Percentiles rank a stretch among this genome's conserved stretches.
These are phyloP conservation scores for Diceros bicornis DNA, from an alignment of 2,797 vertebrate species.

Conservation along the genomic window DNA sequence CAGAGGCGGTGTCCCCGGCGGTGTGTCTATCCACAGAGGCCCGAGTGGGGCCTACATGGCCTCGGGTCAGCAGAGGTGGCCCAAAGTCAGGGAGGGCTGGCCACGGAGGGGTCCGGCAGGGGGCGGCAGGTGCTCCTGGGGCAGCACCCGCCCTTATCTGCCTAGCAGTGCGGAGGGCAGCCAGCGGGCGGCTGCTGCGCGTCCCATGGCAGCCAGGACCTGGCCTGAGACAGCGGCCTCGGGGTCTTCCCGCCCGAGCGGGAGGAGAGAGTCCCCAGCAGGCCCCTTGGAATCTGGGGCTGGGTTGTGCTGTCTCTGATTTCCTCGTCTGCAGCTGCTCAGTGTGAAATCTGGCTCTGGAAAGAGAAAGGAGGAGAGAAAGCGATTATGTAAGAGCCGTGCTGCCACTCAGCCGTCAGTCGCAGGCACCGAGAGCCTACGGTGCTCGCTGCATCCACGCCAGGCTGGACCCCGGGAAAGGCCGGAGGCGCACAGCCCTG, in stretches of 20 bases:
- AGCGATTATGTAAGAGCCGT: conserved; percentile 81
- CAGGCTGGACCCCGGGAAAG: background rate
- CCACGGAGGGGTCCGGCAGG: background rate
- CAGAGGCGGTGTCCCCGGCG: conserved; percentile 60
- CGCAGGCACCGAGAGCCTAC: background rate
- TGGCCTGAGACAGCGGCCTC: background rate
- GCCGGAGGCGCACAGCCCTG: background rate
- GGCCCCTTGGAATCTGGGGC: conserved; percentile 77
- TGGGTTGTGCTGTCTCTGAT: conserved; percentile 81
- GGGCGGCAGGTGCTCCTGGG: conserved; percentile 47
- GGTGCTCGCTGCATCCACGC: background rate
- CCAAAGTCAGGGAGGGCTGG: conserved; percentile 6
- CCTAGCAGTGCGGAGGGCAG: conserved; percentile 56
- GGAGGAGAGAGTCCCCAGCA: conserved; percentile 59
- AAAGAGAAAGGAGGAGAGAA: conserved; percentile 84
- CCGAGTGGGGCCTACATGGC: conserved; percentile 77
- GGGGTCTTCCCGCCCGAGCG: conserved; percentile 43
- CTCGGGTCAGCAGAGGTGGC: conserved; percentile 38
- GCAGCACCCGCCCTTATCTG: conserved; percentile 73
- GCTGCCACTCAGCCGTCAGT: conserved; percentile 78
- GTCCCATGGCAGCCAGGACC: conserved; percentile 68
- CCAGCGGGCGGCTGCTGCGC: background rate
- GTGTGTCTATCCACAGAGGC: conserved; percentile 55
- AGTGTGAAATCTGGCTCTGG: conserved; percentile 83
- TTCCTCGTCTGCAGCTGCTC: conserved; percentile 84